Evolutionary conservation across 2,113 vertebrate genomes (phyloP).

Genomic region (Tachycineta bicolor): DNA sequence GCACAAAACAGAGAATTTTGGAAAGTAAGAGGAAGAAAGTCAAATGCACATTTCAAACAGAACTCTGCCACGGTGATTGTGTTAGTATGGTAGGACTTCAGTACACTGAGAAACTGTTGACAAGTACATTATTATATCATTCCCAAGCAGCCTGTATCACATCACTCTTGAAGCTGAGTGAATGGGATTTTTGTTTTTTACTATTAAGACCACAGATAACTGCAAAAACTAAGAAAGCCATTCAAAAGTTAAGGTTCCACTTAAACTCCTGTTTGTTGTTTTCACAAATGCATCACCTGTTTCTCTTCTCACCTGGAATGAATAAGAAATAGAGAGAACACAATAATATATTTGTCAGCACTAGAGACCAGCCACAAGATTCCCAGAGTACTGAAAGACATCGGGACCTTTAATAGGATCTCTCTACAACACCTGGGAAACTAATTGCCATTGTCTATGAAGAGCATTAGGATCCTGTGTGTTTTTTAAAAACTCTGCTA

Average conservation of each 20-base stretch:
- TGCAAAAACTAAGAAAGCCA: not conserved
- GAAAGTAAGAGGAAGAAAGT: not conserved
- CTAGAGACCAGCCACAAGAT: not conserved
- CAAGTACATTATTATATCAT: not conserved
- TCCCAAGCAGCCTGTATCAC: not conserved
- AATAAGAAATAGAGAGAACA: not conserved
- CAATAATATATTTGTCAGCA: not conserved
- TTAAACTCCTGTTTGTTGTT: not conserved
- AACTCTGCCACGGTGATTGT: not conserved
- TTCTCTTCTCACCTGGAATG: not conserved
- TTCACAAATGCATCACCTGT: not conserved
- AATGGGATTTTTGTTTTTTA: not conserved
- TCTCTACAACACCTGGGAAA: not conserved
- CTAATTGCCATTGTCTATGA: not conserved
- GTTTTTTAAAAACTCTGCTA: not conserved
- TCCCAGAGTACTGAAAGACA: not conserved
- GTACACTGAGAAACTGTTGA: not conserved
- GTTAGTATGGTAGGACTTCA: not conserved
- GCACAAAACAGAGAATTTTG: not conserved
- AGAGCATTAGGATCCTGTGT: not conserved
- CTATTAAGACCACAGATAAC: not conserved
- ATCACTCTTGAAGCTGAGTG: not conserved
- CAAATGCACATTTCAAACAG: not conserved
- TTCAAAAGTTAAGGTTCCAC: not conserved
- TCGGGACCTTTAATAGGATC: not conserved